Evolutionary conservation across 2,888 invertebrate species (phyloP), one percentile per base, ranked within the genome.

Genomic region (Venustoraphidia nigricollis): DNA sequence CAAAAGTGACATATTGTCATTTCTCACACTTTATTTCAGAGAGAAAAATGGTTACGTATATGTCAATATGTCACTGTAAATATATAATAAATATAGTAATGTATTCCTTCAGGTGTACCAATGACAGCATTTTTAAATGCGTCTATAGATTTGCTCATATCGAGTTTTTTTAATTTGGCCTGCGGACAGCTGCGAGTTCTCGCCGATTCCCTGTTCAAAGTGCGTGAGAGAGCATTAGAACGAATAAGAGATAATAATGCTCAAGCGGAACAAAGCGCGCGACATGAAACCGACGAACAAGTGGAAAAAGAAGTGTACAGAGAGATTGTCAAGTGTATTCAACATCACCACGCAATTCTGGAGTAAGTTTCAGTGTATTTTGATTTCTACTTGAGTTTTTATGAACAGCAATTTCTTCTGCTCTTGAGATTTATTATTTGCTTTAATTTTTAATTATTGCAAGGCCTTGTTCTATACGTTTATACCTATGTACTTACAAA

Each of bases 121-220:
- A 57, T 69, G 36, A 68, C 68, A 0, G 72, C 72, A 0, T 62
- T 60, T 50, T 60, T 72, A 49, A 74, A 75, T 56, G 66, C 71
- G 1, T 65, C 65, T 48, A 67, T 73, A 49, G 74, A 74, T 49
- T 66, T 67, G 1, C 54, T 73, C 50, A 67, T 70, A 44, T 63
- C 68, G 1, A 60, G 69, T 0, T 59, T 75, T 44, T 64, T 73
- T 40, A 69, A 67, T 3, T 70, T 73, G 58, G 70, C 68, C 52
- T 60, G 68, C 6, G 71, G 70, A 38, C 67, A 73, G 14, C 55
- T 75, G 45, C 62, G 62, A 36, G 62, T 75, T n/a, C 53, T 73
- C 5, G 66, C 66, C 1, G 53, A 66, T 40, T 56, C 66, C 0
- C 58, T 73, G 34, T 59, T 56, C 47, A 36, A 44, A 17, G 17